Conservation (phyloP, 2,797 vertebrate species). For the Hydrophis major region DNA sequence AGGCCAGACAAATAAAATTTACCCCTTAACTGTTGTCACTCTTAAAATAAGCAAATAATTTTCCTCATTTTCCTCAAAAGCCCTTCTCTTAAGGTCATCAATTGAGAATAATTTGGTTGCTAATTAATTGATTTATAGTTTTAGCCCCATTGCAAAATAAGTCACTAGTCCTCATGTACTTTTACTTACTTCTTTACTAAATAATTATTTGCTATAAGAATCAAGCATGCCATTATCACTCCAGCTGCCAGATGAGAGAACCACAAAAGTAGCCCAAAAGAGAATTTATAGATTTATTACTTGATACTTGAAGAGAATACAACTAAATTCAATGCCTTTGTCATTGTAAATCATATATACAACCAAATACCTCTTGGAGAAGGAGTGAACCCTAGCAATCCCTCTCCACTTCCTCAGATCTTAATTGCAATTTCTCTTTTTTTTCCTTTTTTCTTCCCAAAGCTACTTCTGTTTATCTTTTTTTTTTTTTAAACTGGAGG, state of each 20-base stretch:
- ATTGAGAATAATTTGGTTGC: slow-evolving; percentile 39
- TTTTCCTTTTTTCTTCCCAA: not conserved
- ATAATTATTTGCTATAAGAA: not conserved
- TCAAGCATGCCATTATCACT: not conserved
- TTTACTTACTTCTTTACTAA: not conserved
- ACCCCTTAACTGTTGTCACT: not conserved
- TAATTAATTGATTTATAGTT: not conserved
- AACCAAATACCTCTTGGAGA: not conserved
- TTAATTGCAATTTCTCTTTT: not conserved
- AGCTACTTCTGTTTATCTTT: not conserved
- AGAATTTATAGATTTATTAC: not conserved
- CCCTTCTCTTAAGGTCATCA: slow-evolving; percentile 18
- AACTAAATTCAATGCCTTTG: no score
- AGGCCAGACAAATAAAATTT: not conserved
- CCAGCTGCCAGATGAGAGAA: not conserved
- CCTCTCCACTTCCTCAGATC: not conserved
- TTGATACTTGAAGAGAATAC: not conserved
- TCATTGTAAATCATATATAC: no score
- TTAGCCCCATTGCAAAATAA: not conserved
- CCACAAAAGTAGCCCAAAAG: not conserved
- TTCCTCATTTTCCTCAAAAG: slow-evolving; percentile 5
- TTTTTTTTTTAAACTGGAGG: not conserved
- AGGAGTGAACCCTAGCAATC: not conserved
- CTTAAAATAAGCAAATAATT: slow-evolving; percentile 5
- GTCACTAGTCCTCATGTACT: not conserved